Evolutionary conservation across 1,140 invertebrate species (phyloP), one percentile per base, ranked within the genome.

Genomic region (Panulirus ornatus): DNA sequence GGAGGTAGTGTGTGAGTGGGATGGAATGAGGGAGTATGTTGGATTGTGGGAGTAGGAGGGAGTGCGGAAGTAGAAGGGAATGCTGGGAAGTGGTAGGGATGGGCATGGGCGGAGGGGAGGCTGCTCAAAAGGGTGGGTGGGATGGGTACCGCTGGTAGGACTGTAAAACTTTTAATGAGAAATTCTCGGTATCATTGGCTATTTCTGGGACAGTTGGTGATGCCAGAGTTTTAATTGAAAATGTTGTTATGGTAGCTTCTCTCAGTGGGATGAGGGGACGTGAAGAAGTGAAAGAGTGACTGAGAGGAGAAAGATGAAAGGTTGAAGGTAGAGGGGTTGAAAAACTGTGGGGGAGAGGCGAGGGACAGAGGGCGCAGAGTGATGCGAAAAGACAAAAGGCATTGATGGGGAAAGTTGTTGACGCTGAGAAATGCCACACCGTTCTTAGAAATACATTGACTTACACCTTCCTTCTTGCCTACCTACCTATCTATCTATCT

Each of bases 181-280:
- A 83, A 83, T 83, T 83, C 81, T 66, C 34, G 22, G 54, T 83
- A 66, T 83, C 81, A 83, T 83, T 83, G 81, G 81, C 54, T 83
- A 66, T 83, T 83, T 83, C 81, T 83, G 81, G 30, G 81, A 83
- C 81, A 83, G 81, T 83, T 42, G 81, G 54, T 34, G 81, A 83
- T 66, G 81, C 81, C 42, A 27, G 58, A 83, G 81, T 83, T 83
- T 83, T 83, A 83, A 83, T 83, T 83, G 81, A 83, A 83, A 83
- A 83, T 83, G 81, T 70, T 63, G 81, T 70, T 63, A 40, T 70
- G 22, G 44, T 47, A 9, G 16, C 30, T 81, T 51, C 27, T 30
- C 42, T 6, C 78, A 36, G 22, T n/a, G 47, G 27, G 11, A 34
- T 34, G 30, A 36, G 70, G 30, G 70, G 70, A 40, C 3, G 30